Conservation (phyloP, 1,140 invertebrate species). For the Temnothorax nylanderi region DNA sequence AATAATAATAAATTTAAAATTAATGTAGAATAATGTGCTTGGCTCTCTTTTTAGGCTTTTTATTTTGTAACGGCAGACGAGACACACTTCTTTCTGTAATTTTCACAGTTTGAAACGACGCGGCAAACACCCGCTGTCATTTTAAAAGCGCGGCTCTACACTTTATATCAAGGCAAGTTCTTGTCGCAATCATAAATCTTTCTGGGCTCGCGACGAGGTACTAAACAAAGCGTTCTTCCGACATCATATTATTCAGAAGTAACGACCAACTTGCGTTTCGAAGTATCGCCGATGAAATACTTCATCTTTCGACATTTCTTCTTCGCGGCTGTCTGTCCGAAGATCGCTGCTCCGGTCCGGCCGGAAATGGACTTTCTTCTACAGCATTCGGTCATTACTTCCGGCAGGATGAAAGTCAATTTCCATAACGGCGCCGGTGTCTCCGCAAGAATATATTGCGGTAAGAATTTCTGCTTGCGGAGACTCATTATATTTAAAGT, state of each 20-base stretch:
- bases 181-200: slow-evolving; percentile 66
- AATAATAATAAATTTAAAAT: slow-evolving; percentile 13
- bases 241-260: slow-evolving; percentile 57
- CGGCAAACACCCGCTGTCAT: slow-evolving; percentile 58
- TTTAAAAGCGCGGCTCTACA: slow-evolving; percentile 51
- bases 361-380: slow-evolving; percentile 40
- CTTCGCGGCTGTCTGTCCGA: not conserved
- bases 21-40: not conserved
- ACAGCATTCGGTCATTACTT: slow-evolving; percentile 16
- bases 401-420: not conserved
- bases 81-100: slow-evolving; percentile 53
- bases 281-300: slow-evolving; percentile 29
- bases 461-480: not conserved
- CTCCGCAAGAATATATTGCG: not conserved
- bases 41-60: not conserved
- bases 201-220: slow-evolving; percentile 31
- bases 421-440: slow-evolving; percentile 8
- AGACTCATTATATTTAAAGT: not conserved
- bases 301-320: slow-evolving; percentile 32
- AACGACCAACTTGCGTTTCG: slow-evolving; percentile 34
- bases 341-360: slow-evolving; percentile 26
- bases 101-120: slow-evolving; percentile 57
- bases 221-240: slow-evolving; percentile 60
- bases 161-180: slow-evolving; percentile 64
- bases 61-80: slow-evolving; percentile 9